Evolutionary conservation across 2,797 vertebrate species (phyloP), one percentile per base, ranked within the genome.

Genomic region (Phylloscopus collybita): DNA sequence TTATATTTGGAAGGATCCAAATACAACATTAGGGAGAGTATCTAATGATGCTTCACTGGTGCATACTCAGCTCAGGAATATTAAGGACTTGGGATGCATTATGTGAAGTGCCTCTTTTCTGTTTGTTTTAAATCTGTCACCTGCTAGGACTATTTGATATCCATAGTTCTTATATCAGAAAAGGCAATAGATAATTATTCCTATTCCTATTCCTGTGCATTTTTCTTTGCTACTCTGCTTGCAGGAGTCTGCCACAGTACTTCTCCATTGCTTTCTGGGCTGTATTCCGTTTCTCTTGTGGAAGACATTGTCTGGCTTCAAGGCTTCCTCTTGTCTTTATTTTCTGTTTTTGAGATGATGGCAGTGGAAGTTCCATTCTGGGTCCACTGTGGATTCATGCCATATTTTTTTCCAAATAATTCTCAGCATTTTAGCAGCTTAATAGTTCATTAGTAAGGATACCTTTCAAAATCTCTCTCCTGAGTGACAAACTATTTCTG

Each of bases 171-270:
- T 80, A 16, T 14, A 26, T 51, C 26, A 86, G 80, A 80, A 95
- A 90, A 91, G 14, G 12, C 20, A n/a, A 19, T 16, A 16, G 30
- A 40, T n/a, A 81, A 38, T 38, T 82, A 45, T 64, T 88, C n/a
- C 34, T 34, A 34, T 34, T 34, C 56, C 42, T 71, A 22, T 54
- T 87, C 30, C 29, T n/a, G 21, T 47, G 45, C 3, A 38, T 45
- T 96, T 91, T 65, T n/a, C 17, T 50, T 76, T 69, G 42, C 25
- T 80, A 13, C 3, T 92, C n/a, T 86, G 15, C 40, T 76, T 91
- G 80, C 38, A 71, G 65, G 78, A 72, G 6, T 90, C 65, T 71
- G 23, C 11, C 3, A 3, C 13, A 65, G 40, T 61, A 92, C 56
- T 60, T 32, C n/a, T 49, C 23, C 11, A 1, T 65, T 51, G 17